Base-by-base conservation (phyloP, 2,888 invertebrate species). In the Archips crataeganus region DNA sequence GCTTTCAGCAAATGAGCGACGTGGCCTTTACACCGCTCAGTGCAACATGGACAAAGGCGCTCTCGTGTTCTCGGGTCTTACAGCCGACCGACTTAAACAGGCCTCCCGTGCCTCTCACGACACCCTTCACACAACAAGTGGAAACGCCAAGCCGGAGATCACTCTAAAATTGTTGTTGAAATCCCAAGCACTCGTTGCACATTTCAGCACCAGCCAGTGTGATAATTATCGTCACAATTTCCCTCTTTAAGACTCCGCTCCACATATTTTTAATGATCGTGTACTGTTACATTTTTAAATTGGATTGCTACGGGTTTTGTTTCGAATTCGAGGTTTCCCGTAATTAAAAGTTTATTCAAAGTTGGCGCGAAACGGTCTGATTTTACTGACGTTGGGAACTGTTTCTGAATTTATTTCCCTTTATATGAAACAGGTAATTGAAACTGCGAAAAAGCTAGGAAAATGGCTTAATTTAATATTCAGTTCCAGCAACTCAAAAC, bases 1-100 rank as follows among this genome's bases (percentile, higher is more conserved):
- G 89, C 91, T 92, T 91, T 91, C 90, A 90, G 88, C 87, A 91
- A 91, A 91, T 91, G 91, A 91, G 87, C 87, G 88, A 84, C 87
- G 76, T 76, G 87, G 84, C 86, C 84, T 85, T 83, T 81, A 80
- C 77, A 79, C 78, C 80, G 81, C 77, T 75, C 69, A 63, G 60
- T 45, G 79, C 81, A 80, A 79, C 78, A 78, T 80, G 84, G 82
- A 90, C 90, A 90, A 90, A 91, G 88, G 82, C 51, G 80, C 84
- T 86, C 85, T 84, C 80, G 81, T 82, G 83, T 85, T 79, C 84
- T 81, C 84, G 78, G 77, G 79, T 82, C 79, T 82, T 80, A 80
- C 72, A 62, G 79, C 79, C 77, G 77, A 72, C 84, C 84, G 81
- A 71, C 67, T 69, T 79, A 80, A 51, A 65, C 34, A 76, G 84